Conservation (phyloP, 1,140 invertebrate species). For the Nymphalis io region DNA sequence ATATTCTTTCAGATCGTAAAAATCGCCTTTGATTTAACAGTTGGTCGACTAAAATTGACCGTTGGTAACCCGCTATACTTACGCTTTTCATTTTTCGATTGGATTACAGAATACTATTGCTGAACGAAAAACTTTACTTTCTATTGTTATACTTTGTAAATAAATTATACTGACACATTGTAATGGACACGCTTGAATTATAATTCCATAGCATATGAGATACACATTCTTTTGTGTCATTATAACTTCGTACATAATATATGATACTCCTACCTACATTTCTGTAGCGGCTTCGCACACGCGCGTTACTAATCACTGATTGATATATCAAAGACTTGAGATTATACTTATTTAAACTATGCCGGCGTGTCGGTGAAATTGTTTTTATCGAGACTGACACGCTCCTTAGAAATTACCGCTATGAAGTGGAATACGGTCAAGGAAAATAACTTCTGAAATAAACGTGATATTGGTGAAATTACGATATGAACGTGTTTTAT, state of each 20-base stretch:
- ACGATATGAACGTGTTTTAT: background rate
- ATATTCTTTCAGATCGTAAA: too few species aligned
- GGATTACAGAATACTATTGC: too few species aligned
- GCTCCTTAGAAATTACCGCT: slow-evolving; percentile 24
- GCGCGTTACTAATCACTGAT: slow-evolving; percentile 52
- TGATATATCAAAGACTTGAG: slow-evolving; percentile 45
- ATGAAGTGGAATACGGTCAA: slow-evolving; percentile 34
- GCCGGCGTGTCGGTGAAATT: slow-evolving; percentile 27
- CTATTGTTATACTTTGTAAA: background rate
- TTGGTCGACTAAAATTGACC: too few species aligned
- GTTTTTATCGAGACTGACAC: slow-evolving; percentile 29
- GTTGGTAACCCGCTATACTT: too few species aligned
- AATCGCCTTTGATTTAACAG: too few species aligned
- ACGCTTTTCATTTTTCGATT: too few species aligned
- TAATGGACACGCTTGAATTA: slow-evolving; percentile 1
- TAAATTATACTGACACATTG: background rate
- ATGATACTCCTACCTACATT: background rate
- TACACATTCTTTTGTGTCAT: background rate
- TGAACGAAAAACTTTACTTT: too few species aligned
- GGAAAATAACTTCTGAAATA: slow-evolving; percentile 34
- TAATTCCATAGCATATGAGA: background rate
- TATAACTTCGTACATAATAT: background rate
- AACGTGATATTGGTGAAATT: slow-evolving; percentile 23
- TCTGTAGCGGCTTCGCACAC: slow-evolving; percentile 25
- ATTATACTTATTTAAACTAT: slow-evolving; percentile 33